Conservation (phyloP, 35 echinoderm and acorn worm genomes). For the Holothuria glaberrima region DNA sequence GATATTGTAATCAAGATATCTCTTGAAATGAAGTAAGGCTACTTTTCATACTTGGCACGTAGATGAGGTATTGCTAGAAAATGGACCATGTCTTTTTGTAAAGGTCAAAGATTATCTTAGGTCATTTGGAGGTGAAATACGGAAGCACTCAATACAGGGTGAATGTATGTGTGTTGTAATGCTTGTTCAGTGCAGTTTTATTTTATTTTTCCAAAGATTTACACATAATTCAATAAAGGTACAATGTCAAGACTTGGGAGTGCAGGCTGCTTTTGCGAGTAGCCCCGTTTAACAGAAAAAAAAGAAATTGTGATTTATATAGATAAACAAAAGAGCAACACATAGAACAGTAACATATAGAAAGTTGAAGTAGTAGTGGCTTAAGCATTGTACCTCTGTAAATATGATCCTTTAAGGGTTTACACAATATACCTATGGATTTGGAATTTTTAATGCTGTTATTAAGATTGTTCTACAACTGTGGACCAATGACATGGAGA, state of each 20-base stretch:
- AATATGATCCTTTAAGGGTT: not conserved
- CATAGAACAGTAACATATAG: too few relatives aligned
- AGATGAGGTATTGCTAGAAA: too few relatives aligned
- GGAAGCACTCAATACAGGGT: too few relatives aligned
- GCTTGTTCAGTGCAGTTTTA: not conserved
- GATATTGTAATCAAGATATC: too few relatives aligned
- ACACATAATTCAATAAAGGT: too few relatives aligned
- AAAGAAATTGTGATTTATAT: not conserved
- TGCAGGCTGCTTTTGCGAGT: not conserved
- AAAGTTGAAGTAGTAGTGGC: not conserved
- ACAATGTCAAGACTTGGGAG: not conserved
- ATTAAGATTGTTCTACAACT: not conserved
- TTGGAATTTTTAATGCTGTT: not conserved
- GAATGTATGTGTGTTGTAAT: too few relatives aligned
- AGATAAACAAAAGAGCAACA: conserved; percentile 4
- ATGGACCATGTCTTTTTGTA: too few relatives aligned
- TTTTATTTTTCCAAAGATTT: not conserved
- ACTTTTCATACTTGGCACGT: too few relatives aligned
- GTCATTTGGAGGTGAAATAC: too few relatives aligned
- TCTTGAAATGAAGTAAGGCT: too few relatives aligned
- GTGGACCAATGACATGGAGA: not conserved
- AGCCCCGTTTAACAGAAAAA: not conserved
- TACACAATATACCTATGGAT: not conserved
- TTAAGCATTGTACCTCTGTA: not conserved
- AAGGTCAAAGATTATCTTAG: too few relatives aligned